A percentile compares a stretch with the other conserved stretches of the same genome.
phyloP scores from a whole-genome alignment of 2,888 invertebrate species.

The Mylabris sibirica region DNA sequence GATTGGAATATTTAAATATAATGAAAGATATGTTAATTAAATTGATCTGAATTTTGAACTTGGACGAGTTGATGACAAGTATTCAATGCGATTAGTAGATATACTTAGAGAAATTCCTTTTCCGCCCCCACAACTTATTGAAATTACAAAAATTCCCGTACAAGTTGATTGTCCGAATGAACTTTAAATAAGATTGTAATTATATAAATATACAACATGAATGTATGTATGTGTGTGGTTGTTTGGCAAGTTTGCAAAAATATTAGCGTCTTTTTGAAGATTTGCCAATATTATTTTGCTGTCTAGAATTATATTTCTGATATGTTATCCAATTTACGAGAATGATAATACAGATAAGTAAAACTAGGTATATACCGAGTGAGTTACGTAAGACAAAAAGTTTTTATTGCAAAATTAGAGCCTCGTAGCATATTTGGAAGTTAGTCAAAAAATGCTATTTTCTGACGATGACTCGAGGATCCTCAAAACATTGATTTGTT shows the following conservation, averaged over 20 bases:
- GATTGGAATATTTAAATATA: neutral
- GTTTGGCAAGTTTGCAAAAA: neutral
- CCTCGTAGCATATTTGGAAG: too few species aligned
- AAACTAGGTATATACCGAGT: too few species aligned
- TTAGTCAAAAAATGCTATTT: too few species aligned
- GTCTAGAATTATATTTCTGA: neutral
- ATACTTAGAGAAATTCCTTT: neutral
- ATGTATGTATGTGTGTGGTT: neutral
- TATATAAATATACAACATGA: neutral
- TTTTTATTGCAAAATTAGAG: too few species aligned
- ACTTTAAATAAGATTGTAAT: neutral
- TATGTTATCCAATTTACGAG: neutral
- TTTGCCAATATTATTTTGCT: neutral
- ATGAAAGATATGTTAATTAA: neutral
- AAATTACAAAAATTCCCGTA: neutral
- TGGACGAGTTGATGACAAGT: neutral
- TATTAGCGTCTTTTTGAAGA: neutral
- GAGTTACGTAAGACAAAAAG: too few species aligned
- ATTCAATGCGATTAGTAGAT: neutral
- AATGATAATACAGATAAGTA: neutral
- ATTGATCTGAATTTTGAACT: neutral
- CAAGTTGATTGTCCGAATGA: slow-evolving; percentile 1
- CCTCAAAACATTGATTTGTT: too few species aligned
- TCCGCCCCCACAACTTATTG: slow-evolving; percentile 1
- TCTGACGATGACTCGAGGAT: too few species aligned